These are phyloP conservation scores for Tamias sibiricus DNA, from an alignment of 2,113 vertebrate species.

Conservation along the genomic window DNA sequence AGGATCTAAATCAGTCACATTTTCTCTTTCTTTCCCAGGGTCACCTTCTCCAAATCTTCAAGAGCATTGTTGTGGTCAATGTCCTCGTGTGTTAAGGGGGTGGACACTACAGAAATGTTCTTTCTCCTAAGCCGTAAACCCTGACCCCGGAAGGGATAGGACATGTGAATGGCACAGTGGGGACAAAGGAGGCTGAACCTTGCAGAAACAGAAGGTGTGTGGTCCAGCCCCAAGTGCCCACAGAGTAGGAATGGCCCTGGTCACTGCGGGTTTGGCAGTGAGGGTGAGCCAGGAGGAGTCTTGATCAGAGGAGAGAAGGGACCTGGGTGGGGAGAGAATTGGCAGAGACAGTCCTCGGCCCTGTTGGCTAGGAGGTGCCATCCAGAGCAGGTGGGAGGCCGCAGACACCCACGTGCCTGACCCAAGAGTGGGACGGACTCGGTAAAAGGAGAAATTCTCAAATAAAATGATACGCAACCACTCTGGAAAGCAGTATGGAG, in stretches of 20 bases:
- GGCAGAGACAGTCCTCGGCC: accelerated
- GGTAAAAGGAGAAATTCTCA: background rate
- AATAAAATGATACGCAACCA: too few species aligned
- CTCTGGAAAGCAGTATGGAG: too few species aligned
- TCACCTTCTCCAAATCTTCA: background rate
- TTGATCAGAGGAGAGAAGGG: background rate
- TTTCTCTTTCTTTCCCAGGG: background rate
- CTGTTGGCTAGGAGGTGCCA: background rate
- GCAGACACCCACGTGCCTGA: background rate
- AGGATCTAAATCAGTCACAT: background rate
- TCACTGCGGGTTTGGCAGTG: background rate
- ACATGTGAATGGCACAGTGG: background rate
- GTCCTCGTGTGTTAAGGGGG: background rate
- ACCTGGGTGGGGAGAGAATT: background rate
- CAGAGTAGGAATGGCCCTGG: background rate
- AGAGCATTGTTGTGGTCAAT: background rate
- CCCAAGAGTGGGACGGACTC: background rate
- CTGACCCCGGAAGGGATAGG: background rate
- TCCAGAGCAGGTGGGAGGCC: background rate
- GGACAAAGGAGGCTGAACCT: background rate
- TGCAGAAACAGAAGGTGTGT: background rate
- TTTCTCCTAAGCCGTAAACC: background rate
- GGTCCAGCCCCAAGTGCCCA: background rate
- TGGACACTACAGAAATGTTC: background rate
- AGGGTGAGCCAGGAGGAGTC: background rate